These are phyloP conservation scores for Matsumyia berberina DNA, from an alignment of 2,888 invertebrate species.

Conservation along the genomic window DNA sequence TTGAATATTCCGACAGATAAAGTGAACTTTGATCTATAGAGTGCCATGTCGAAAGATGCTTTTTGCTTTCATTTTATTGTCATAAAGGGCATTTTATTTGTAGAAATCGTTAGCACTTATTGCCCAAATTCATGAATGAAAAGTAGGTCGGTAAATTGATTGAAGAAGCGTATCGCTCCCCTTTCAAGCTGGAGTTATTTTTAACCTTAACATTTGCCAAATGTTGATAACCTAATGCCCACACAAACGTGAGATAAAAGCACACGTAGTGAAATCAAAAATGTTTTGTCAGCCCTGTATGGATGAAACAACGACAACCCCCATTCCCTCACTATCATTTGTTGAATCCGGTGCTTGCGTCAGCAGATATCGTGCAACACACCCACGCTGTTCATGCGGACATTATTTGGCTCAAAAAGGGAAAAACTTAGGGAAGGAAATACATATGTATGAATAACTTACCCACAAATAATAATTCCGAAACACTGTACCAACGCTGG, in stretches of 20 bases:
- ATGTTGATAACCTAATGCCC: constrained; percentile 18
- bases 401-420: neutral
- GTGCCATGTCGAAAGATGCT: no score
- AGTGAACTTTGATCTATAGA: no score
- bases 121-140: neutral
- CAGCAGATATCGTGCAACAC: constrained; percentile 3
- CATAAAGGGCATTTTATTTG: neutral
- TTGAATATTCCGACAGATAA: no score
- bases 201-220: neutral
- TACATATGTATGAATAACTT: constrained; percentile 82
- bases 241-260: constrained; percentile 11
- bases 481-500: constrained; percentile 97
- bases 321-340: neutral
- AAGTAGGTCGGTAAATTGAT: neutral
- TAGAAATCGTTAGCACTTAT: no score
- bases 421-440: neutral
- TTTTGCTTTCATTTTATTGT: no score
- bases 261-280: no score
- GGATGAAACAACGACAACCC: neutral
- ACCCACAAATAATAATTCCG: constrained; percentile 95
- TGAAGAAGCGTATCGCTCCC: neutral
- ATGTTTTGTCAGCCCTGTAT: no score
- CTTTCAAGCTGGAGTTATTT: neutral
- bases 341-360: constrained; percentile 15
- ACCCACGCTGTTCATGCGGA: neutral